Conservation (phyloP, 92 coral and sea anemone genomes). For the Palythoa caribaeorum region DNA sequence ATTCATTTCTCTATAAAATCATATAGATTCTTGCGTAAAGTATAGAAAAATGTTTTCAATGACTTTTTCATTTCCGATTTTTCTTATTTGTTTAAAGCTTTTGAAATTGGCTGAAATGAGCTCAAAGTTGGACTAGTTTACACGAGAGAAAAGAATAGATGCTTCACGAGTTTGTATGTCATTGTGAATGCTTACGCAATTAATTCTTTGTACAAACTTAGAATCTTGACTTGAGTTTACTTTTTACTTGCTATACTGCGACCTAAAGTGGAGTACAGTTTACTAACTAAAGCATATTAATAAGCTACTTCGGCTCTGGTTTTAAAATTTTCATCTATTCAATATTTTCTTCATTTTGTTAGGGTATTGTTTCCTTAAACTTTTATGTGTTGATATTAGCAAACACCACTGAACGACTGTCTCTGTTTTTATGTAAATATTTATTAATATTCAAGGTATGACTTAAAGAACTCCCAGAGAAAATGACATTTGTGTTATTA, state of each 20-base stretch:
- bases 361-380: conserved; percentile 65
- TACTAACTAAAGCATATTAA: background rate
- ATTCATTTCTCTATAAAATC: conserved; percentile 23
- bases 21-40: background rate
- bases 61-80: background rate
- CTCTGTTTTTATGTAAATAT: conserved; percentile 70
- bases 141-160: background rate
- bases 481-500: conserved; percentile 58
- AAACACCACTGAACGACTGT: conserved; percentile 47
- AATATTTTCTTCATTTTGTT: conserved; percentile 40
- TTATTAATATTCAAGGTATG: conserved; percentile 50
- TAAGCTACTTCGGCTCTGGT: background rate
- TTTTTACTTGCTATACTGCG: background rate
- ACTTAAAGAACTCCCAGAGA: conserved; percentile 51
- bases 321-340: background rate
- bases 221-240: background rate
- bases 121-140: background rate
- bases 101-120: background rate
- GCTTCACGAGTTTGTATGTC: background rate
- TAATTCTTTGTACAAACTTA: conserved; percentile 10
- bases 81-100: conserved; percentile 8
- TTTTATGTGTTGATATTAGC: conserved; percentile 62
- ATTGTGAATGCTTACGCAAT: conserved; percentile 13
- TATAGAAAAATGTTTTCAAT: background rate
- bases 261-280: background rate